Evolutionary conservation across 2,888 invertebrate species (phyloP).

Genomic region (Diadromus collaris): DNA sequence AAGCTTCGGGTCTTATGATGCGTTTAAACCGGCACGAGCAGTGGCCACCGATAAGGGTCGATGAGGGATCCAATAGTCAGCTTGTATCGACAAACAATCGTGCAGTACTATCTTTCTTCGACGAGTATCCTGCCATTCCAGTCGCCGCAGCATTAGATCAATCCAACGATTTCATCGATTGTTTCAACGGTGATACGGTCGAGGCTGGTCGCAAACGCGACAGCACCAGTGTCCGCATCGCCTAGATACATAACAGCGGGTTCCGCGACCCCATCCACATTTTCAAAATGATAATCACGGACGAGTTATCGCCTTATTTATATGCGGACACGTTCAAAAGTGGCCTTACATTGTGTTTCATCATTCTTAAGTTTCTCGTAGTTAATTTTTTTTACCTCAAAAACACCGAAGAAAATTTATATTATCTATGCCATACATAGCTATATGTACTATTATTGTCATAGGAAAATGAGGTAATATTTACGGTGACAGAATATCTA

Average conservation of each 20-base stretch:
- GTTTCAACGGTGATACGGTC: conserved; percentile 24
- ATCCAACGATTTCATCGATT: conserved; percentile 33
- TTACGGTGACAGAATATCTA: conserved; percentile 49
- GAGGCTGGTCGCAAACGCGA: background rate
- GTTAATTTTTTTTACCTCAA: conserved; percentile 1
- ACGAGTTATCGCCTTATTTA: background rate
- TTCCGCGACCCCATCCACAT: background rate
- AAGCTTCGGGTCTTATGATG: conserved; percentile 37
- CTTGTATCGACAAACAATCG: conserved; percentile 23
- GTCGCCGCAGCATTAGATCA: background rate
- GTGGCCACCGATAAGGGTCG: conserved; percentile 45
- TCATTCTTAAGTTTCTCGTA: background rate
- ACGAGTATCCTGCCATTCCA: conserved; percentile 31
- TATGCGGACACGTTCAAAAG: background rate
- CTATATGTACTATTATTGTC: conserved; percentile 11
- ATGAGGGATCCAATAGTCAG: conserved; percentile 26
- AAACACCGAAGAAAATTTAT: conserved; percentile 4
- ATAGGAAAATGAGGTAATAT: background rate
- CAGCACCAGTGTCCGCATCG: conserved; percentile 10
- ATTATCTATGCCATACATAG: background rate
- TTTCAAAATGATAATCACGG: background rate
- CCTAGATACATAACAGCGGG: conserved; percentile 17
- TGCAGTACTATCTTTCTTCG: conserved; percentile 36
- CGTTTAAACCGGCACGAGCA: conserved; percentile 12
- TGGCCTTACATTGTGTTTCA: conserved; percentile 4